phyloP scores from a whole-genome alignment of 2,797 vertebrate species.

The Cuculus canorus region DNA sequence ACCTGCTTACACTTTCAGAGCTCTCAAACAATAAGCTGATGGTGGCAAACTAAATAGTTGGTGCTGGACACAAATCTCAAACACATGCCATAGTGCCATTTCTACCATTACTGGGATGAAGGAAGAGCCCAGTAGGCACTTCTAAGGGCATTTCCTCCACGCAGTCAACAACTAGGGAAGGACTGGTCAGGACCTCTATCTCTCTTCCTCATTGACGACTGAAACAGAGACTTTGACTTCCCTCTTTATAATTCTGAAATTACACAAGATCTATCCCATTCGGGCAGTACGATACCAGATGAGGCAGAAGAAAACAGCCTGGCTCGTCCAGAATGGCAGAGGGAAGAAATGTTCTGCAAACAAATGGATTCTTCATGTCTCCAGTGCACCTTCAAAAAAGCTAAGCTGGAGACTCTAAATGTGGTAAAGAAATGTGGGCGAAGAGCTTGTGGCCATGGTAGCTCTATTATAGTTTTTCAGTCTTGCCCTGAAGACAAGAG shows the following conservation, averaged over 20 bases:
- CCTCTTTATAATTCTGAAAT: not conserved
- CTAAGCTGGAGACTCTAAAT: not conserved
- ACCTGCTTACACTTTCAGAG: not conserved
- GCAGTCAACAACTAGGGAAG: not conserved
- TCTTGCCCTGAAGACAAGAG: not conserved
- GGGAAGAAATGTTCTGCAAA: not conserved
- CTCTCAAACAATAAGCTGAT: not conserved
- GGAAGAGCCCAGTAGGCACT: not conserved
- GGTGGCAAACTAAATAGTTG: not conserved
- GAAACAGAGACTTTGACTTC: not conserved
- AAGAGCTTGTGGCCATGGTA: not conserved
- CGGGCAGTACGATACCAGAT: not conserved
- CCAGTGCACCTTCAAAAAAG: not conserved
- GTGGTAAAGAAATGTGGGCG: not conserved
- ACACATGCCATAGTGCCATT: not conserved
- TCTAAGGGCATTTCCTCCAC: not conserved
- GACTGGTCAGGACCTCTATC: not conserved
- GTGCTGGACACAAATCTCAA: not conserved
- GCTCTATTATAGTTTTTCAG: not conserved
- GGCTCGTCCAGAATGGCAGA: not conserved
- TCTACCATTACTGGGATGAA: not conserved
- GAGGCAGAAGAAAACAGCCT: not conserved
- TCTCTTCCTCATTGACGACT: not conserved
- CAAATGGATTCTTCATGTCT: not conserved
- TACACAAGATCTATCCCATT: rapidly evolving